Percentiles rank a stretch among this genome's conserved stretches.
These are phyloP conservation scores for Callithrix jacchus DNA, from an alignment of 2,113 vertebrate species.

Conservation along the genomic window DNA sequence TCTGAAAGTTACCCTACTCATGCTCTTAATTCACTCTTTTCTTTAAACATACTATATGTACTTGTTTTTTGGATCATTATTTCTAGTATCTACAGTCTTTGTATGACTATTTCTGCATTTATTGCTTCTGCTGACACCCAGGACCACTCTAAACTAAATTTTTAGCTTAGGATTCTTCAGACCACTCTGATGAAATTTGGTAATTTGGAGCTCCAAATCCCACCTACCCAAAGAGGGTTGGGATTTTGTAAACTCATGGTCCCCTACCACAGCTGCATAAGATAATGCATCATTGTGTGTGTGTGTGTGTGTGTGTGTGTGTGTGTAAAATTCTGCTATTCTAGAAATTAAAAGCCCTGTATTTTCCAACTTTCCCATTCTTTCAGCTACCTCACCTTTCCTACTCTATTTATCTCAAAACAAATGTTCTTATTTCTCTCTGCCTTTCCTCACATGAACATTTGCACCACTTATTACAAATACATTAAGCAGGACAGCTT, in stretches of 20 bases:
- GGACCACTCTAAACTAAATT: background rate
- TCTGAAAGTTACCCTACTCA: background rate
- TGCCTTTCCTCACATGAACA: background rate
- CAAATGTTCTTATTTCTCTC: background rate
- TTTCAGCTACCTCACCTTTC: background rate
- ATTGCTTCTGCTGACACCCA: background rate
- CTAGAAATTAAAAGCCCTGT: background rate
- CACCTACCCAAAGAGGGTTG: background rate
- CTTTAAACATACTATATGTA: background rate
- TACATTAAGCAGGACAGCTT: background rate
- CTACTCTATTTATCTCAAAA: background rate
- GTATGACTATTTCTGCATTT: background rate
- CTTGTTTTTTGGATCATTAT: background rate
- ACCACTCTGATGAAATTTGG: background rate
- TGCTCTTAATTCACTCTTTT: background rate
- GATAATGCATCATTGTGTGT: background rate
- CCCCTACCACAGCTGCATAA: background rate
- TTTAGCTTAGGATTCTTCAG: background rate
- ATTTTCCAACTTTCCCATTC: background rate
- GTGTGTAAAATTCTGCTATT: background rate
- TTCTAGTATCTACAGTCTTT: background rate
- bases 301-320: too few relatives aligned
- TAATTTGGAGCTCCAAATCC: background rate
- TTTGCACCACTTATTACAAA: background rate
- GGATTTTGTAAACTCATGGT: background rate